Evolutionary conservation across 1,140 invertebrate genomes (phyloP).

Genomic region (Eufriesea mexicana): DNA sequence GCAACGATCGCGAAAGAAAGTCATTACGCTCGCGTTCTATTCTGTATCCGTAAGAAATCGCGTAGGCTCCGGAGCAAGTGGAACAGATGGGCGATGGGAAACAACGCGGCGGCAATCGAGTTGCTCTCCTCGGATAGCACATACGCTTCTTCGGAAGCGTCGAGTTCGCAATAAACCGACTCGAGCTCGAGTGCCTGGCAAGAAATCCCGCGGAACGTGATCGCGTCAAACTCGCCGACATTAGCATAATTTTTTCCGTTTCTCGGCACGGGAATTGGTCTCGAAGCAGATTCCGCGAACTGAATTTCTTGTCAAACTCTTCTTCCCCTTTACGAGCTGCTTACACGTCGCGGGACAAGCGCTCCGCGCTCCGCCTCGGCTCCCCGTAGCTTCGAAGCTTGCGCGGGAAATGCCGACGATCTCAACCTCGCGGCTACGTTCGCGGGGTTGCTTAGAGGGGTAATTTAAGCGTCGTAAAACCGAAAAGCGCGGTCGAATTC

Average conservation of each 20-base stretch:
- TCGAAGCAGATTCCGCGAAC: slow-evolving; percentile 20
- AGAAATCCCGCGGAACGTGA: slow-evolving; percentile 33
- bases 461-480: slow-evolving; percentile 17
- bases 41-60: slow-evolving; percentile 24
- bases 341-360: background rate
- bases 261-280: background rate
- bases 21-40: slow-evolving; percentile 23
- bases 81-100: slow-evolving; percentile 48
- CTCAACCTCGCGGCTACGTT: background rate
- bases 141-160: background rate
- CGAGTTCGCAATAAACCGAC: slow-evolving; percentile 8
- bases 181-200: background rate
- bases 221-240: slow-evolving; percentile 3
- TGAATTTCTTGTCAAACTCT: slow-evolving; percentile 16
- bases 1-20: slow-evolving; percentile 6
- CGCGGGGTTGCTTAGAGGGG: background rate
- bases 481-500: background rate
- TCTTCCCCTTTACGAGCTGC: slow-evolving; percentile 9
- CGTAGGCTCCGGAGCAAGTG: background rate
- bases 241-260: slow-evolving; percentile 38
- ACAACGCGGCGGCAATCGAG: slow-evolving; percentile 12
- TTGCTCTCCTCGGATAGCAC: background rate
- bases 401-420: background rate
- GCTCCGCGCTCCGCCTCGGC: background rate
- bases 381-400: background rate